Evolutionary conservation across 2,888 invertebrate species (phyloP).

Genomic region (Hofmannophila pseudospretella): DNA sequence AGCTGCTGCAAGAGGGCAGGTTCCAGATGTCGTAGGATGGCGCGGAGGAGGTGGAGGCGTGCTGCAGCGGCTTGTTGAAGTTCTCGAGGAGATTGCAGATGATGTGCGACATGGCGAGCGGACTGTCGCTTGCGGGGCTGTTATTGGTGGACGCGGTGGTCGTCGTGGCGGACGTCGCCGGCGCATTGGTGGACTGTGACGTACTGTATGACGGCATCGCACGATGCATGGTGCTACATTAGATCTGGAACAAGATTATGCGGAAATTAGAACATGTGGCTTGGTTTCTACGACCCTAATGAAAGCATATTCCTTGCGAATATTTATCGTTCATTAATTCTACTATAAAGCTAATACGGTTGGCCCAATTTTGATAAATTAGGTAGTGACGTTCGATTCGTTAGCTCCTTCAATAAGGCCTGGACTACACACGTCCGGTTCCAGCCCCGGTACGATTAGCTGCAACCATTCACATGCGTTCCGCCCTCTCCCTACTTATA

Average conservation of each 20-base stretch:
- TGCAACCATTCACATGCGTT: no score
- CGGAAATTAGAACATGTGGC: neutral
- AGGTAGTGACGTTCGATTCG: no score
- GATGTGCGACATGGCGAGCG: slow-evolving; percentile 63
- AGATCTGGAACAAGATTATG: slow-evolving; percentile 52
- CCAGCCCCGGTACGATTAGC: no score
- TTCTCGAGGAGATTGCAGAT: slow-evolving; percentile 75
- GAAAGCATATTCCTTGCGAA: no score
- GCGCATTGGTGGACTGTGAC: slow-evolving; percentile 57
- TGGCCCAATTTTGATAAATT: no score
- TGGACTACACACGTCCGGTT: no score
- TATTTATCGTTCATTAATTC: no score
- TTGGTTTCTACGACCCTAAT: no score
- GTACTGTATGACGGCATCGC: slow-evolving; percentile 65
- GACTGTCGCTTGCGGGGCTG: slow-evolving; percentile 45
- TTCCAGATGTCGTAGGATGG: slow-evolving; percentile 66
- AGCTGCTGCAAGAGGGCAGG: slow-evolving; percentile 47
- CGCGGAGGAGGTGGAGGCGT: slow-evolving; percentile 47
- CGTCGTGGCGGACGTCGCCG: slow-evolving; percentile 40
- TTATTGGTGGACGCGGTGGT: slow-evolving; percentile 39
- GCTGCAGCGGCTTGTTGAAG: slow-evolving; percentile 63
- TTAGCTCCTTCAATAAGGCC: no score
- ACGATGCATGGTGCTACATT: slow-evolving; percentile 49
- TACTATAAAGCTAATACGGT: no score
- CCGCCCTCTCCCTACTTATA: no score